Evolutionary conservation across 2,113 vertebrate genomes (phyloP), one percentile per base, ranked within the genome.

Genomic region (Oreochromis niloticus): DNA sequence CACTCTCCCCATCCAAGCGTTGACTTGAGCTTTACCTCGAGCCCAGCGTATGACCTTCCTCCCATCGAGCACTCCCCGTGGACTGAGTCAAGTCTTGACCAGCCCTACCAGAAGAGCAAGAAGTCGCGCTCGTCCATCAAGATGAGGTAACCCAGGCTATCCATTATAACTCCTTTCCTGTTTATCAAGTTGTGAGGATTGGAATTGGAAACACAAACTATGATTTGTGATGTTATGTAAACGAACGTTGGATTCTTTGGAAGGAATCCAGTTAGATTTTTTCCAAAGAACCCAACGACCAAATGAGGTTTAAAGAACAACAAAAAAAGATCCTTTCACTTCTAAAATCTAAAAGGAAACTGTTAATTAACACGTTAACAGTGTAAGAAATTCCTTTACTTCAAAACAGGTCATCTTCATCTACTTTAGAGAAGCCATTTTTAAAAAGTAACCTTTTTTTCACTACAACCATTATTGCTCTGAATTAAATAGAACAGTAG

Each of bases 21-120:
- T 3, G 82, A 87, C 63, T 56, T 75, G 66, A 94, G 91, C 86
- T 87, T 92, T 14, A 85, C n/a, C 86, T 75, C 90, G 4, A 85
- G 80, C 63, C 92, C 96, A 0, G 90, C 86, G 17, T 87, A 92
- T 43, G 97, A 98, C 36, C 90, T 84, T 14, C 96, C 97, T 22
- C 98, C 98, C 16, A 97, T 98, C 89, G 95, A 97, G 91, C 97
- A 97, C 91, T 97, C 97, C 52, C 97, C 98, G 1, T 98, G 98
- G 98, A 92, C 93, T 4, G 98, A 98, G 93, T 97, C 97, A 3
- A 98, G 97, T 87, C 96, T 98, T 9, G 98, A 98, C 90, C 94
- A 97, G 59, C 98, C 97, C 4, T 98, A 97, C 13, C 95, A 98
- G 93, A 98, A 97, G 92, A 94, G 89, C 48, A 97, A 95, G 91